These are phyloP conservation scores for Portunus trituberculatus DNA, from an alignment of 1,140 invertebrate genomes.

Conservation along the genomic window DNA sequence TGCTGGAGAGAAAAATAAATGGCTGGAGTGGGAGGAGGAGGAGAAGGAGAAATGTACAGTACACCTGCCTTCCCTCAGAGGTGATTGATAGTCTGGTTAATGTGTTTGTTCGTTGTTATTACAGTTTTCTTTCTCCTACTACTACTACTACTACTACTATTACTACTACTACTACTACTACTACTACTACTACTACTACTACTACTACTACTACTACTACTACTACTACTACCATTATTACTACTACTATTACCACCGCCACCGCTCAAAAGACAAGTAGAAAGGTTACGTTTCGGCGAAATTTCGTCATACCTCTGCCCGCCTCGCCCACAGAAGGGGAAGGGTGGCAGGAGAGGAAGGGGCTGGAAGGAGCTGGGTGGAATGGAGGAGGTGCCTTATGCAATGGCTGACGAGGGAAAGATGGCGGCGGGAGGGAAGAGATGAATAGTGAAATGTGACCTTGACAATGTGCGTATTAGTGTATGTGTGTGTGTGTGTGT, in stretches of 20 bases:
- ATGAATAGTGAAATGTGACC: too few relatives aligned
- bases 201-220: background rate
- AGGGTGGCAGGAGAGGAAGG: too few relatives aligned
- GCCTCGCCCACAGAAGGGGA: too few relatives aligned
- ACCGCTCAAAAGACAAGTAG: background rate
- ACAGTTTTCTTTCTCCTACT: background rate
- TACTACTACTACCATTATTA: constrained; percentile 3
- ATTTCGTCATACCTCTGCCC: too few relatives aligned
- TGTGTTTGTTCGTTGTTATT: background rate
- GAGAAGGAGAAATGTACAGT: background rate
- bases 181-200: background rate
- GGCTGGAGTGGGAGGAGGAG: too few relatives aligned
- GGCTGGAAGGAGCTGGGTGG: too few relatives aligned
- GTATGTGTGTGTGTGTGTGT: background rate
- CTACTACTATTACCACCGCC: constrained; percentile 23
- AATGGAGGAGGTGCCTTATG: too few relatives aligned
- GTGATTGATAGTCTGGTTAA: background rate
- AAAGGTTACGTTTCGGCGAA: too few relatives aligned
- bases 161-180: constrained; percentile 39
- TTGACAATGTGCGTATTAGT: background rate
- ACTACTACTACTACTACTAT: constrained; percentile 18
- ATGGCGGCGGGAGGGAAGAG: too few relatives aligned
- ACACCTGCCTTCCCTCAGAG: background rate
- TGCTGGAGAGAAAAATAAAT: too few relatives aligned
- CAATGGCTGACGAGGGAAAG: too few relatives aligned